Evolutionary conservation across 2,888 invertebrate species (phyloP), one percentile per base, ranked within the genome.

Genomic region (Drosophila testacea): DNA sequence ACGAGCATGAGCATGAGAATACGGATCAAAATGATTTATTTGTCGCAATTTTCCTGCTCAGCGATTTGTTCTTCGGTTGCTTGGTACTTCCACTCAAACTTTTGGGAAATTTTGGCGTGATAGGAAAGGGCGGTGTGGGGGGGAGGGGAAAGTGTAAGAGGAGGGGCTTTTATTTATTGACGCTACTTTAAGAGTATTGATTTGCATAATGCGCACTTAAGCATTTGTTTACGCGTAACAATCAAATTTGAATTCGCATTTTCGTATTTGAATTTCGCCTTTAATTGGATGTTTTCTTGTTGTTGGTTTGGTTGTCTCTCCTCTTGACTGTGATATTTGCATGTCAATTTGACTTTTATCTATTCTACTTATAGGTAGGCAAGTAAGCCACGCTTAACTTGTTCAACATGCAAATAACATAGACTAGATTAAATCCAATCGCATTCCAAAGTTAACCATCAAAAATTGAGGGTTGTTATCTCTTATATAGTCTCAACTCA

Each of bases 1-100:
- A 22, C 22, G 22, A 22, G 22, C 2, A 22, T 11, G 32, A 22
- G 44, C 44, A 44, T 34, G 47, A 13, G 60, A 54, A 48, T 61
- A 74, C 64, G 88, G 81, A 86, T 88, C 83, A 76, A 88, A 89
- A 90, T 89, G 90, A 90, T 89, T 90, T 89, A 89, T 89, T 89
- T 90, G 89, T 83, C 89, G 89, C 88, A 88, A 89, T 82, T 90
- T 90, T 73, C 81, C 71, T 70, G 86, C 80, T 86, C 82, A 84
- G 73, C 89, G 88, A 89, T 89, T 87, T 84, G 84, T 76, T 62
- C 32, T 46, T 52, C 30, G 62, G 55, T 28, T 55, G 61, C 61
- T 32, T 28, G 51, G 61, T 60, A 69, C 65, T 55, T 62, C 78
- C 60, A 22, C 70, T 56, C 41, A n/a, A 30, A 16, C 51, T 42